Percentiles rank a stretch among this genome's conserved stretches.
Evolutionary conservation across 2,888 invertebrate species (phyloP).

Genomic region (Linnaemya vulpina): DNA sequence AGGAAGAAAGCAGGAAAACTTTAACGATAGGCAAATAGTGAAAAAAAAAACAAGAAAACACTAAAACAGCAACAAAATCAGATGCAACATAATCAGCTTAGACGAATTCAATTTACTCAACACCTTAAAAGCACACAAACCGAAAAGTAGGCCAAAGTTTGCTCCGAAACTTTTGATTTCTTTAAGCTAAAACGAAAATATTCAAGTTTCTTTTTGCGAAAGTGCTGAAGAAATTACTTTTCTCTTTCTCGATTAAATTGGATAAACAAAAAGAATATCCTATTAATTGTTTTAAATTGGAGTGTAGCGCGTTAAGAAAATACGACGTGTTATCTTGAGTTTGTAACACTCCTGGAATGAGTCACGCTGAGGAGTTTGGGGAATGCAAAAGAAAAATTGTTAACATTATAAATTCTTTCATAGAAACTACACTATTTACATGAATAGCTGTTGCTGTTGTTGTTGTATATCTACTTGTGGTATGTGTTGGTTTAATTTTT

Average conservation of each 20-base stretch:
- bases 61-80: slow-evolving; percentile 6
- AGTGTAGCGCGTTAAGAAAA: slow-evolving; percentile 46
- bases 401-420: slow-evolving; percentile 64
- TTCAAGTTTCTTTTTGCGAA: not conserved
- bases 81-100: slow-evolving; percentile 45
- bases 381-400: slow-evolving; percentile 45
- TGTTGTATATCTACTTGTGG: too few species aligned
- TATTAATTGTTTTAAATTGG: not conserved
- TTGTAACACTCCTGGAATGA: slow-evolving; percentile 61
- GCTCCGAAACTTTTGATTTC: not conserved
- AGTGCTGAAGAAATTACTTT: not conserved
- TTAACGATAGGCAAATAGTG: slow-evolving; percentile 19
- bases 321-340: slow-evolving; percentile 48
- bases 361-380: slow-evolving; percentile 25
- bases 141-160: slow-evolving; percentile 35
- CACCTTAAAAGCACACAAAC: slow-evolving; percentile 2
- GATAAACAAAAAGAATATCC: not conserved
- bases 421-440: slow-evolving; percentile 55
- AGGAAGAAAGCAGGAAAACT: slow-evolving; percentile 42
- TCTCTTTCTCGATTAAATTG: not conserved
- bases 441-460: slow-evolving; percentile 44
- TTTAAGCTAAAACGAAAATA: not conserved
- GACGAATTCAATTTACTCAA: slow-evolving; percentile 52
- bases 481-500: not conserved
- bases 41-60: too few species aligned